Base-by-base conservation (phyloP, 1,140 invertebrate genomes). In the Drosophila novamexicana region DNA sequence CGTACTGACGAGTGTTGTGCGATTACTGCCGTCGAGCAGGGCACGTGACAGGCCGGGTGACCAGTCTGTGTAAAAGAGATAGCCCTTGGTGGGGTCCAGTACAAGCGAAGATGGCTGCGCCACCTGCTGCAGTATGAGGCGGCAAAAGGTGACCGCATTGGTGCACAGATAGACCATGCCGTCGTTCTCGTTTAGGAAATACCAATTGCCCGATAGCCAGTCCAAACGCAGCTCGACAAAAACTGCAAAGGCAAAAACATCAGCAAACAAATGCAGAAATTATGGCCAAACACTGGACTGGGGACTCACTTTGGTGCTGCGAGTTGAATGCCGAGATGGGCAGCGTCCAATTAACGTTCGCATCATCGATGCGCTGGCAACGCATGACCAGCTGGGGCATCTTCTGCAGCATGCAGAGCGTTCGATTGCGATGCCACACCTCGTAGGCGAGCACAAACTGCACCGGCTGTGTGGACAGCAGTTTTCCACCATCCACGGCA, bases 141-240 rank as follows among this genome's bases (percentile, higher is more conserved):
- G 94, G 92, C 96, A 96, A 92, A 94, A 93, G 61, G 92, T 92
- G 90, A 96, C 93, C 36, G 93, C 93, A 76, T 93, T 93, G 64
- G 93, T 95, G 93, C 95, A 98, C 76, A 95, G 93, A 93, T 95
- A 96, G 81, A 97, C 94, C 93, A 95, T 93, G 93, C 96, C 94
- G 88, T 95, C 93, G 77, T 94, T 93, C 93, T 95, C 95, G 92
- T 98, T 97, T 61, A 97, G 92, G 79, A 98, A 95, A 93, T 98
- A 98, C 94, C 97, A 96, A 92, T 97, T 97, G 69, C 95, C 94
- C 39, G 96, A 95, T 16, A 98, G 93, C 97, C 97, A 98, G 92
- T 98, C 97, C 66, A 97, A 93, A 2, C 96, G 95, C 52, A 98
- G 92, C 84, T 96, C 94, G 78, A 94, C 94, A 50, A 96, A 94